These are phyloP conservation scores for Scolopax bukidnonensis DNA, from an alignment of 2,797 vertebrate species.

Conservation along the genomic window DNA sequence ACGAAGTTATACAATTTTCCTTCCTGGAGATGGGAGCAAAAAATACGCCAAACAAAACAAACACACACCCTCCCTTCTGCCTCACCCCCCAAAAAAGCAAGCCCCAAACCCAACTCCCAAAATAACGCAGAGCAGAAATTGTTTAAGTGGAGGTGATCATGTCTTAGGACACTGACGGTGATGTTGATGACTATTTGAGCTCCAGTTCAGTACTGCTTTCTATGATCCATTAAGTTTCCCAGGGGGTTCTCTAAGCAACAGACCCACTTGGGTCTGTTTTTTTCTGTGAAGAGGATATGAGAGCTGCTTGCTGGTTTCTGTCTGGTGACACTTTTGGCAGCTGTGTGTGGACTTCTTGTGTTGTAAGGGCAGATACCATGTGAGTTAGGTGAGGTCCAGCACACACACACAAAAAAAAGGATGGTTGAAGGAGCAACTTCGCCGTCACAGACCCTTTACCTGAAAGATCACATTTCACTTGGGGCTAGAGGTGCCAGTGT, in stretches of 20 bases:
- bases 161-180: background rate
- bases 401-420: background rate
- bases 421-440: background rate
- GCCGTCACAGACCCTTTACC: background rate
- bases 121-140: background rate
- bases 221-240: background rate
- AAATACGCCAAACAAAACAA: background rate
- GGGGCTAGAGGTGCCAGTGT: background rate
- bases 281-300: background rate
- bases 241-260: background rate
- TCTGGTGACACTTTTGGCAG: background rate
- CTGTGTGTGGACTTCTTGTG: background rate
- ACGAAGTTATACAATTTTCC: background rate
- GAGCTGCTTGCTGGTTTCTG: background rate
- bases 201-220: background rate
- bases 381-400: background rate
- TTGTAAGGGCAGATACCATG: background rate
- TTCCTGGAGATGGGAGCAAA: background rate
- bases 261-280: background rate
- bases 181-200: background rate
- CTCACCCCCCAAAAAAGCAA: rapidly evolving
- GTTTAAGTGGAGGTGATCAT: background rate
- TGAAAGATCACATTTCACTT: background rate
- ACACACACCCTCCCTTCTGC: rapidly evolving
- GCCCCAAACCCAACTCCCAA: background rate